phyloP scores from a whole-genome alignment of 2,113 vertebrate genomes.

The Vidua chalybeata region DNA sequence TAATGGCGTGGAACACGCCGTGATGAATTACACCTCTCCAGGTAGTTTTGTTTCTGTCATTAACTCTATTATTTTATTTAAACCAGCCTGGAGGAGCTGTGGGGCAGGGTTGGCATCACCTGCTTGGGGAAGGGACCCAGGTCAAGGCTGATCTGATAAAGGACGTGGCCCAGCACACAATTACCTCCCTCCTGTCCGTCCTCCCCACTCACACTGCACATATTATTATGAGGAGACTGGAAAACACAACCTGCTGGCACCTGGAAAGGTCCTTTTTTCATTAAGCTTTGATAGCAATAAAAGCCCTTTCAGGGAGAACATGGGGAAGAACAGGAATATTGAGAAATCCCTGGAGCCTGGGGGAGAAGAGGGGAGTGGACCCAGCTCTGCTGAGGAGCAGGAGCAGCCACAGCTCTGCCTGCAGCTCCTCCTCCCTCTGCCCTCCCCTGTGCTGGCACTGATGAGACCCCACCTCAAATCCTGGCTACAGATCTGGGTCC shows the following conservation, averaged over 20 bases:
- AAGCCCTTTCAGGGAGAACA: background rate
- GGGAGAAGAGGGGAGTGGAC: background rate
- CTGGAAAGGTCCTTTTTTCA: background rate
- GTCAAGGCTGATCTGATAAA: background rate
- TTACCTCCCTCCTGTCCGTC: background rate
- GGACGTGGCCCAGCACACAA: background rate
- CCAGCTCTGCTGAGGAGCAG: background rate
- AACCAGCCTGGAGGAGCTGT: constrained; percentile 46
- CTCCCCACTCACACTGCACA: rapidly evolving
- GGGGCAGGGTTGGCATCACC: constrained; percentile 15
- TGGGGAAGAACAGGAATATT: rapidly evolving
- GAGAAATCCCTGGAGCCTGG: background rate
- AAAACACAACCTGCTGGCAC: background rate
- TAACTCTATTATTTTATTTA: constrained; percentile 72
- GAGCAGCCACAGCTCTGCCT: background rate
- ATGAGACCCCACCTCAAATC: background rate
- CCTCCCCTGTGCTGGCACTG: background rate
- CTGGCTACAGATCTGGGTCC: background rate
- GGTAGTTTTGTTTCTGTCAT: constrained; percentile 72
- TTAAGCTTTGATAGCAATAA: background rate
- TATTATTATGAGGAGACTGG: background rate
- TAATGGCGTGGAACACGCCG: constrained; percentile 70
- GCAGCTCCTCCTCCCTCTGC: rapidly evolving
- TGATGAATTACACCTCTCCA: constrained; percentile 75
- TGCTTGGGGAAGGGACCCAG: background rate